These are phyloP conservation scores for Dreissena polymorpha DNA, from an alignment of 1,140 invertebrate species.

Conservation along the genomic window DNA sequence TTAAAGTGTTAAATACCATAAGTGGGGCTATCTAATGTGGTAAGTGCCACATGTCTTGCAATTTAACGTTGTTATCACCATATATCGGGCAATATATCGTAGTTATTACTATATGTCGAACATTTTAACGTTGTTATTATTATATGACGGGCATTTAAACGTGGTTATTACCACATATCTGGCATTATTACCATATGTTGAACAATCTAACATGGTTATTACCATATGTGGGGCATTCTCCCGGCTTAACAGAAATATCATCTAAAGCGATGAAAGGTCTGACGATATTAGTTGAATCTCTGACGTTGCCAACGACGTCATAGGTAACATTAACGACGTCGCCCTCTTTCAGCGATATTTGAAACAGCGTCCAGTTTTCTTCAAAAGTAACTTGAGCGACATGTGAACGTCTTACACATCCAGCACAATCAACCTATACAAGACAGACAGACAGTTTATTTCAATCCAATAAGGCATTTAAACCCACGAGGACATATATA, in stretches of 20 bases:
- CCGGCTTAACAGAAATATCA: constrained; percentile 60
- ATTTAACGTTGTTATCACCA: too few species aligned
- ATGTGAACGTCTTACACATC: constrained; percentile 10
- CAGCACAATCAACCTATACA: constrained; percentile 35
- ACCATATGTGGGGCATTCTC: constrained; percentile 62
- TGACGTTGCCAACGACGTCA: constrained; percentile 51
- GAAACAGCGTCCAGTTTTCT: constrained; percentile 59
- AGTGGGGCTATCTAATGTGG: too few species aligned
- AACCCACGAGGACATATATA: too few species aligned
- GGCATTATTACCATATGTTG: too few species aligned
- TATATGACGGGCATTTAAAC: too few species aligned
- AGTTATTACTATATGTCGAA: too few species aligned
- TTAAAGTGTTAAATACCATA: too few species aligned
- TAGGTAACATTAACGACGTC: constrained; percentile 54
- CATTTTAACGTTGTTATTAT: too few species aligned
- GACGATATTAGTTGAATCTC: constrained; percentile 13
- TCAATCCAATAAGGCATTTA: too few species aligned
- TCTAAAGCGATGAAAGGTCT: constrained; percentile 62
- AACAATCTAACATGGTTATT: constrained; percentile 9
- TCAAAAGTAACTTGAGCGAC: constrained; percentile 41
- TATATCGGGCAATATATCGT: too few species aligned
- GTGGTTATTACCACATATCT: too few species aligned
- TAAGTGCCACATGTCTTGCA: too few species aligned
- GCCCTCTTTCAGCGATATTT: constrained; percentile 50
- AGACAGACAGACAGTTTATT: background rate